Evolutionary conservation across 2,797 vertebrate genomes (phyloP).

Genomic region (Neosilurus hyrtlii): DNA sequence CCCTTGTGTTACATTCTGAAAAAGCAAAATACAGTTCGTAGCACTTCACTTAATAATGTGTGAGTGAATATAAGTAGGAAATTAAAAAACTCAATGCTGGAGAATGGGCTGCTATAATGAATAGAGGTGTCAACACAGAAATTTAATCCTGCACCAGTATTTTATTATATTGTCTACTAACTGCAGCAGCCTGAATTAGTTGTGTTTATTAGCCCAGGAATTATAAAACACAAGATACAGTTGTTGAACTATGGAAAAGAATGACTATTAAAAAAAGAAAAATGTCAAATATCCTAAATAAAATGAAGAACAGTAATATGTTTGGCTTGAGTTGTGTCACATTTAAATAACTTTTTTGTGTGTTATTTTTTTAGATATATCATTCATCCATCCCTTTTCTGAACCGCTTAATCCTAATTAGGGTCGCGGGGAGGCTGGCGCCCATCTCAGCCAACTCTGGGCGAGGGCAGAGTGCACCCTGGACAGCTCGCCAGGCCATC

Average conservation of each 20-base stretch:
- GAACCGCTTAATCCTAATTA: no score
- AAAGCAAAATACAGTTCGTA: not conserved
- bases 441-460: no score
- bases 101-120: conserved; percentile 10
- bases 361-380: no score
- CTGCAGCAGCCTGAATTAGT: not conserved
- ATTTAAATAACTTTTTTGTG: no score
- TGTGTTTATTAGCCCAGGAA: conserved; percentile 3
- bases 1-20: not conserved
- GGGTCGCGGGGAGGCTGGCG: no score
- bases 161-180: conserved; percentile 31
- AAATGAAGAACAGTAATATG: not conserved
- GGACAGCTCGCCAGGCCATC: no score
- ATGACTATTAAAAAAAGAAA: not conserved
- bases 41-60: not conserved
- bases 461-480: no score
- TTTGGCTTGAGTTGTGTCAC: no score
- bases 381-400: no score
- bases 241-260: not conserved
- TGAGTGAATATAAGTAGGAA: conserved; percentile 27
- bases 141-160: conserved; percentile 26
- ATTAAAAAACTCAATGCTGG: conserved; percentile 21
- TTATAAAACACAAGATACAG: not conserved
- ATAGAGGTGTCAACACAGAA: conserved; percentile 23
- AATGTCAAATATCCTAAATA: not conserved